Conservation (phyloP, 2,113 vertebrate genomes). For the Dipodomys stephensi region DNA sequence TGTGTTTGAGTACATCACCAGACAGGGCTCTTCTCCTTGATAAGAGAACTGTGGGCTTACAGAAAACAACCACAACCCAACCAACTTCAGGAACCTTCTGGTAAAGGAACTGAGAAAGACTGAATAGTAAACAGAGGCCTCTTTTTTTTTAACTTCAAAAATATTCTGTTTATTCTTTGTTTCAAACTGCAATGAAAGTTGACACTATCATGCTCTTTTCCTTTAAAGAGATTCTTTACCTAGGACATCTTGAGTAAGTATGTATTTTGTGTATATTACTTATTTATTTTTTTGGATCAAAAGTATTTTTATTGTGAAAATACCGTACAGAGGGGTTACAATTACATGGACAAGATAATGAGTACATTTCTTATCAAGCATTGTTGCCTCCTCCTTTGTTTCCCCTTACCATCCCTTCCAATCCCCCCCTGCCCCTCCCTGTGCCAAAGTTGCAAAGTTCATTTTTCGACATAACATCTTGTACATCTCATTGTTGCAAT, state of each 20-base stretch:
- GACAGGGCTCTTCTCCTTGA: not conserved
- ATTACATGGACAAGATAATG: no score
- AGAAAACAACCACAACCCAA: not conserved
- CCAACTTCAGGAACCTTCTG: not conserved
- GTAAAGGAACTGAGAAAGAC: not conserved
- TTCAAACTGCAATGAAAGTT: not conserved
- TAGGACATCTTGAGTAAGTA: not conserved
- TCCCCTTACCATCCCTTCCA: no score
- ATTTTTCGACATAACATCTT: no score
- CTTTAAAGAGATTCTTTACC: not conserved
- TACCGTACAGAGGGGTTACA: no score
- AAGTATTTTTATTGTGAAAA: no score
- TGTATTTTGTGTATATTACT: not conserved
- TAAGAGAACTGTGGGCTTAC: not conserved
- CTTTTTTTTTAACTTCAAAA: not conserved
- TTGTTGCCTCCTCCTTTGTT: no score
- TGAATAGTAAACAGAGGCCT: no score
- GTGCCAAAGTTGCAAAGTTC: no score
- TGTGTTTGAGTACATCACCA: not conserved
- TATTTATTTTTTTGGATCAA: no score
- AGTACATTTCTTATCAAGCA: no score
- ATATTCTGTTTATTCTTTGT: not conserved
- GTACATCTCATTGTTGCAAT: no score
- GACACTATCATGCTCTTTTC: not conserved
- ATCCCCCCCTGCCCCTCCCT: no score